These are phyloP conservation scores for Proteles cristata DNA, from an alignment of 2,113 vertebrate species.

Conservation along the genomic window DNA sequence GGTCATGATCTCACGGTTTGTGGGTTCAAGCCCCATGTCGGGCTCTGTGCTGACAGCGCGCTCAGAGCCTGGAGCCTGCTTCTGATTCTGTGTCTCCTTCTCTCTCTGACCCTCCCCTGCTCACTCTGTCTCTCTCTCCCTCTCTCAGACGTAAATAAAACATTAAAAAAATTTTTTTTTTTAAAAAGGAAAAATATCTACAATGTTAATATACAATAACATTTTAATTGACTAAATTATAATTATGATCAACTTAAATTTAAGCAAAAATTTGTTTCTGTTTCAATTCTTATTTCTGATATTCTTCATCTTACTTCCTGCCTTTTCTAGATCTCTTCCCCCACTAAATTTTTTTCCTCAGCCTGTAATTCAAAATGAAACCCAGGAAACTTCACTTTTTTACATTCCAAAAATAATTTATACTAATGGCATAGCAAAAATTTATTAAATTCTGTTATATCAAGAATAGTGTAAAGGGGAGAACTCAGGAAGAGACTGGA, in stretches of 20 bases:
- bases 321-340: conserved; percentile 12
- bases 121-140: too few species aligned
- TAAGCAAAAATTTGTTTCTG: not conserved
- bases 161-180: too few species aligned
- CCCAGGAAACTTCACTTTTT: not conserved
- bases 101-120: too few species aligned
- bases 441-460: not conserved
- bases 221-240: not conserved
- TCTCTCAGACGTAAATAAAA: too few species aligned
- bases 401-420: not conserved
- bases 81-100: too few species aligned
- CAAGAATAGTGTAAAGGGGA: not conserved
- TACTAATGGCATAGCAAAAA: conserved; percentile 15
- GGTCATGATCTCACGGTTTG: too few species aligned
- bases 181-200: not conserved
- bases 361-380: not conserved
- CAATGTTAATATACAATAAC: not conserved
- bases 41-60: too few species aligned
- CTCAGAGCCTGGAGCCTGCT: too few species aligned
- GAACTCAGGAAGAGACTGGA: not conserved
- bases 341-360: not conserved
- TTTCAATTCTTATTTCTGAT: not conserved
- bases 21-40: too few species aligned
- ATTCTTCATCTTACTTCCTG: not conserved
- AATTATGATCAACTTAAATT: not conserved